These are phyloP conservation scores for Sebastes goodei DNA, from an alignment of 2,797 vertebrate genomes.

Conservation along the genomic window DNA sequence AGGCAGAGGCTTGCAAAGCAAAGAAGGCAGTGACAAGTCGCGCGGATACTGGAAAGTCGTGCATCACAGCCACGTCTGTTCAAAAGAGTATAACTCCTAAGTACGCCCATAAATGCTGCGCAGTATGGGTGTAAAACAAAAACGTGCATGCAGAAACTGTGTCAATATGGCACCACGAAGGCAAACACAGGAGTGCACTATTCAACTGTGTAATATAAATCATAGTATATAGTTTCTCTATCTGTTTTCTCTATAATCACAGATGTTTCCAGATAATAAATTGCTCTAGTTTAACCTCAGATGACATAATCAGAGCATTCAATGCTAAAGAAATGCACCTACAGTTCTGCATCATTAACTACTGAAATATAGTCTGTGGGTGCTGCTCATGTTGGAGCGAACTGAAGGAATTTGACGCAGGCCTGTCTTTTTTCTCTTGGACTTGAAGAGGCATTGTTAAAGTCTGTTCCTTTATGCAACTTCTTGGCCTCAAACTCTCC, in stretches of 20 bases:
- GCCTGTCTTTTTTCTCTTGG: background rate
- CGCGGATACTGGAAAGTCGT: slow-evolving; percentile 41
- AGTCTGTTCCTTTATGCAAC: slow-evolving; percentile 5
- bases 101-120: background rate
- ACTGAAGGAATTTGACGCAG: background rate
- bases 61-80: slow-evolving; percentile 36
- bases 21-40: slow-evolving; percentile 51
- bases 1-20: slow-evolving; percentile 52
- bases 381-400: background rate
- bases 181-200: background rate
- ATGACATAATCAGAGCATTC: background rate
- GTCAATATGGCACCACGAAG: background rate
- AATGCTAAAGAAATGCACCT: background rate
- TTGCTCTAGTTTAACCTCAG: background rate
- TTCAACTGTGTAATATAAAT: background rate
- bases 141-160: slow-evolving; percentile 1
- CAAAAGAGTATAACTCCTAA: slow-evolving; percentile 21
- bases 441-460: background rate
- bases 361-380: background rate
- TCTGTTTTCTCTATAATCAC: background rate
- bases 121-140: background rate
- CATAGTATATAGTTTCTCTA: background rate
- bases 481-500: slow-evolving; percentile 13
- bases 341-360: background rate
- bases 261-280: background rate